Conservation (phyloP, 1,140 invertebrate species). For the Heliothis subflexa region DNA sequence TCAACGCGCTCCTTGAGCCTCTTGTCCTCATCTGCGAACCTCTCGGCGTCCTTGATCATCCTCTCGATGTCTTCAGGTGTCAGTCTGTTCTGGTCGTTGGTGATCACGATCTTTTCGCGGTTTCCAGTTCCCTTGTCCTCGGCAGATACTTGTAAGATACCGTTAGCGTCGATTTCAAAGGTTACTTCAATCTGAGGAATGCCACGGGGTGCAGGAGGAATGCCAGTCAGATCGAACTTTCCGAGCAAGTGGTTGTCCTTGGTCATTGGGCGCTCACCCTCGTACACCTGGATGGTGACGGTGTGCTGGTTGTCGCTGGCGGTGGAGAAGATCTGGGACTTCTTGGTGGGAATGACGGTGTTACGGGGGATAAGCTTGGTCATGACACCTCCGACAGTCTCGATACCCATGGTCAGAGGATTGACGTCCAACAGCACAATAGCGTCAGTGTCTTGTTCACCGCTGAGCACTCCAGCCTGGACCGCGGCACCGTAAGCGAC, state of each 20-base stretch:
- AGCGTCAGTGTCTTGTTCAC: constrained; percentile 97
- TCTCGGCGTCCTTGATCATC: constrained; percentile 99
- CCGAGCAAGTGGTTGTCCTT: constrained; percentile 99
- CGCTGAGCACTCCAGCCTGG: constrained; percentile 96
- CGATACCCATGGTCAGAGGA: constrained; percentile 99
- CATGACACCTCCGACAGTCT: constrained; percentile 99
- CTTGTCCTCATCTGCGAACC: constrained; percentile 99
- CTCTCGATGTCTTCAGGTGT: constrained; percentile 99
- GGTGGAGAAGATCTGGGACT: constrained; percentile 99
- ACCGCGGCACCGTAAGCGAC: constrained; percentile 99
- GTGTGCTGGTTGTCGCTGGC: constrained; percentile 99
- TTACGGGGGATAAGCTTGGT: constrained; percentile 99
- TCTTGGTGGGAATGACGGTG: constrained; percentile 99
- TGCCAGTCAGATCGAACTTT: constrained; percentile 99
- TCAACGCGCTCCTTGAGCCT: constrained; percentile 99
- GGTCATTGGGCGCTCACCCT: constrained; percentile 98
- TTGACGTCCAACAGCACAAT: constrained; percentile 99
- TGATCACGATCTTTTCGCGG: constrained; percentile 99
- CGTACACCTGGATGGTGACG: constrained; percentile 96
- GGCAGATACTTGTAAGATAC: constrained; percentile 98
- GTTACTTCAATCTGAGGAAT: constrained; percentile 99
- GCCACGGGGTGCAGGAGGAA: constrained; percentile 98
- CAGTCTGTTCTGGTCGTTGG: constrained; percentile 98
- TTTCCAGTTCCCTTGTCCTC: constrained; percentile 99
- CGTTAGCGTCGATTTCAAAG: constrained; percentile 99